These are phyloP conservation scores for Tapera naevia DNA, from an alignment of 2,797 vertebrate genomes.

Conservation along the genomic window DNA sequence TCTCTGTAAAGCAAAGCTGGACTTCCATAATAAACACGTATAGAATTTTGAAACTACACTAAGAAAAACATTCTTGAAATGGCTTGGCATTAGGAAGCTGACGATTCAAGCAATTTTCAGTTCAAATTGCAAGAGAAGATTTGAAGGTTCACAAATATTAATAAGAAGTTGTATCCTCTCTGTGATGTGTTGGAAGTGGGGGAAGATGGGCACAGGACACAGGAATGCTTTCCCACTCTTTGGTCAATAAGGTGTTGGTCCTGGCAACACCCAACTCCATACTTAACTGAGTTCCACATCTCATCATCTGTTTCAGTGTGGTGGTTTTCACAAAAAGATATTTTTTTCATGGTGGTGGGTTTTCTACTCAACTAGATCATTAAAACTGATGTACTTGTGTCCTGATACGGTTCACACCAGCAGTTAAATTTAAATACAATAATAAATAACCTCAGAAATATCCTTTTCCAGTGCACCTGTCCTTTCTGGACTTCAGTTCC, in stretches of 20 bases:
- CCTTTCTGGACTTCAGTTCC: background rate
- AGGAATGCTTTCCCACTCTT: background rate
- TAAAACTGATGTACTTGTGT: background rate
- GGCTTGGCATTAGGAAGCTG: background rate
- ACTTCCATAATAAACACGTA: background rate
- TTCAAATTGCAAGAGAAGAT: background rate
- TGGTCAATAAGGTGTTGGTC: background rate
- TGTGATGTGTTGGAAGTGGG: background rate
- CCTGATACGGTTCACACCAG: background rate
- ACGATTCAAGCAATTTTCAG: background rate
- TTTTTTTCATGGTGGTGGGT: background rate
- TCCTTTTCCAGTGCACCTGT: background rate
- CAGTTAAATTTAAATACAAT: background rate
- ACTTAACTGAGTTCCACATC: background rate
- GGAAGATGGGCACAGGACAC: too few relatives aligned
- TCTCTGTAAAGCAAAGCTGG: background rate
- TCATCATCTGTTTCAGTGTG: background rate
- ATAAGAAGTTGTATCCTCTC: background rate
- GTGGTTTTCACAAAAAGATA: background rate
- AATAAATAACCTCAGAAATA: background rate
- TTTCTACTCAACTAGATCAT: background rate
- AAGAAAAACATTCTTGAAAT: background rate
- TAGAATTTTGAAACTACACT: background rate
- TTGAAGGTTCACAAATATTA: background rate
- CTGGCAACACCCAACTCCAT: background rate